Evolutionary conservation across 2,797 vertebrate species (phyloP), one percentile per base, ranked within the genome.

Genomic region (Sebastiscus tertius): DNA sequence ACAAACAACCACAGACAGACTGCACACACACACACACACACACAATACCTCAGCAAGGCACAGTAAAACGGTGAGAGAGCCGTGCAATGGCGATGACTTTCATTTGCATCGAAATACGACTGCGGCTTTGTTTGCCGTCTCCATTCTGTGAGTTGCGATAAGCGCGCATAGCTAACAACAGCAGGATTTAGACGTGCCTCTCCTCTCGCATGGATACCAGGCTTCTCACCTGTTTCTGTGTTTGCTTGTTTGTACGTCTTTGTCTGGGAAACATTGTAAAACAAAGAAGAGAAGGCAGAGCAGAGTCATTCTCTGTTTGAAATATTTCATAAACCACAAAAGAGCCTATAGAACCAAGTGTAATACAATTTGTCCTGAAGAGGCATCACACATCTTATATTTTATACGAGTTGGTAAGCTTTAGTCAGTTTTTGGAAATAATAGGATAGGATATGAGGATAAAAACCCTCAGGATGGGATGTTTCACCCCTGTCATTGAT

Each of bases 121-220:
- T 64, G 64, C 11, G 12, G 82, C 78, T 88, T 89, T 91, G 86
- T 93, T 90, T 89, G 82, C 84, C 91, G 71, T 11, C 73, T 60
- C 66, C 0, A 31, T 83, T 89, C 87, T 90, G 88, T 74, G 84
- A 75, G 77, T 89, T 62, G 78, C 8, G 88, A 92, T 92, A 94
- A 93, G 88, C 70, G 8, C 49, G 55, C 62, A 71, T 77, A 54
- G 86, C 79, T 87, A 90, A 91, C 89, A 92, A 86, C 80, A 59
- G 80, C 81, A 71, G 77, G 84, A 90, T 89, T 90, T 49, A 89
- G 70, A 89, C 83, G 73, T 72, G 78, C 52, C 69, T 90, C 69
- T 75, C 78, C 65, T 68, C 72, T 71, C 68, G 77, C 72, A 59
- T 74, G n/a, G 67, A 77, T 68, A 65, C 9, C 1, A 67, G 73